Percentiles rank a stretch among this genome's conserved stretches.
Evolutionary conservation across 2,113 vertebrate genomes (phyloP).

Genomic region (Malurus elegans): DNA sequence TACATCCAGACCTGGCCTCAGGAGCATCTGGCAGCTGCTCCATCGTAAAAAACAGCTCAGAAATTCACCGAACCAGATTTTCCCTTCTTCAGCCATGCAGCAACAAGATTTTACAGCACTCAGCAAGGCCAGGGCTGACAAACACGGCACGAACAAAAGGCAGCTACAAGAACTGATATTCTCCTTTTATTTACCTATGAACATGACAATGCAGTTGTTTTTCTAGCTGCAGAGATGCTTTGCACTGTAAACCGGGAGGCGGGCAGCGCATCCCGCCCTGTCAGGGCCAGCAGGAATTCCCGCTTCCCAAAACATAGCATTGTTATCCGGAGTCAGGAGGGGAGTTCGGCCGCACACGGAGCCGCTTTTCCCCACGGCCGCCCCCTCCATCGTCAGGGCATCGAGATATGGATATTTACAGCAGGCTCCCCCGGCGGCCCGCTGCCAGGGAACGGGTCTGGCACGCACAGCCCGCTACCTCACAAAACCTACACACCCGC

Average conservation of each 20-base stretch:
- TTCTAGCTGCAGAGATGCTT: conserved; percentile 83
- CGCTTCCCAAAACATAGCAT: conserved; percentile 49
- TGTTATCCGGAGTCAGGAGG: conserved; percentile 78
- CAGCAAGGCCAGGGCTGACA: neutral
- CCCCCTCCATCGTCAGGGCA: conserved; percentile 71
- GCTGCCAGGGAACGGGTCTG: conserved; percentile 72
- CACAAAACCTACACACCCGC: conserved; percentile 36
- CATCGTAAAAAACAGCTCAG: neutral
- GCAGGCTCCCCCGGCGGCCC: conserved; percentile 79
- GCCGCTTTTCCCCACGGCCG: conserved; percentile 65
- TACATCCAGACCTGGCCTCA: neutral
- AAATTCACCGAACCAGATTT: neutral
- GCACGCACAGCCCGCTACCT: conserved; percentile 28
- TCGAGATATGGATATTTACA: conserved; percentile 71
- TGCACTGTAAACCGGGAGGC: conserved; percentile 84
- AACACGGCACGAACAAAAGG: neutral
- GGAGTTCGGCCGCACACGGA: conserved; percentile 75
- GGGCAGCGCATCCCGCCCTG: conserved; percentile 75
- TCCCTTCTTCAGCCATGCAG: neutral
- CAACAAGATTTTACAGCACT: neutral
- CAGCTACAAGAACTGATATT: conserved; percentile 62
- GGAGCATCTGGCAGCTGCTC: neutral
- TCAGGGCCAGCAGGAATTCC: conserved; percentile 40
- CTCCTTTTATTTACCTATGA: conserved; percentile 90
- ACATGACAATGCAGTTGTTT: conserved; percentile 77